A percentile compares a stretch with the other conserved stretches of the same genome.
phyloP scores from a whole-genome alignment of 2,888 invertebrate genomes.

The Xanthostigma xanthostigma region DNA sequence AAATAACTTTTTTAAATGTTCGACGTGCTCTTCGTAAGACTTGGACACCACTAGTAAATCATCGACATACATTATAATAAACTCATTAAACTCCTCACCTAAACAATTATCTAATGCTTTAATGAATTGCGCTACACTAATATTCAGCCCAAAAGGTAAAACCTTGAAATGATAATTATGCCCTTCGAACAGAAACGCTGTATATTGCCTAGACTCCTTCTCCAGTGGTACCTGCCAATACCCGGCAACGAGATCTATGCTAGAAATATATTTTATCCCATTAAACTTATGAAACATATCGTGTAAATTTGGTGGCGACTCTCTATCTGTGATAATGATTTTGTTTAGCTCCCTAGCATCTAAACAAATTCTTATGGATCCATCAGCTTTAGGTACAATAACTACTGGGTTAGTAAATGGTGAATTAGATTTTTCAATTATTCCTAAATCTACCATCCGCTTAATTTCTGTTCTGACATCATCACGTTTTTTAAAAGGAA shows the following conservation, averaged over 20 bases:
- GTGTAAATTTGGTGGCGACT: too few relatives aligned
- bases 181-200: slow-evolving; percentile 3
- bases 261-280: background rate
- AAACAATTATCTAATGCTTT: background rate
- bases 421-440: slow-evolving; percentile 1
- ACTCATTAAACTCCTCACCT: background rate
- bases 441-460: slow-evolving; percentile 1
- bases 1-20: slow-evolving; percentile 1
- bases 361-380: slow-evolving; percentile 2
- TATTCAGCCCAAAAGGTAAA: slow-evolving; percentile 5
- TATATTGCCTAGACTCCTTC: slow-evolving; percentile 1
- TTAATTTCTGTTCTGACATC: background rate
- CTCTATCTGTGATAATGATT: background rate
- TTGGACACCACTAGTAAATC: background rate
- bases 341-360: slow-evolving; percentile 4
- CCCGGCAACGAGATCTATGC: slow-evolving; percentile 4
- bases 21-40: background rate
- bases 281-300: too few relatives aligned
- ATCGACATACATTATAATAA: background rate
- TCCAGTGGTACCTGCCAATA: slow-evolving; percentile 6
- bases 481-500: background rate
- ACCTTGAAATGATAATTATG: slow-evolving; percentile 3
- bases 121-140: slow-evolving; percentile 3
- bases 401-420: slow-evolving; percentile 4
- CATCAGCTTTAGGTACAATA: slow-evolving; percentile 3